Evolutionary conservation across 2,113 vertebrate genomes (phyloP).

Genomic region (Dascyllus trimaculatus): DNA sequence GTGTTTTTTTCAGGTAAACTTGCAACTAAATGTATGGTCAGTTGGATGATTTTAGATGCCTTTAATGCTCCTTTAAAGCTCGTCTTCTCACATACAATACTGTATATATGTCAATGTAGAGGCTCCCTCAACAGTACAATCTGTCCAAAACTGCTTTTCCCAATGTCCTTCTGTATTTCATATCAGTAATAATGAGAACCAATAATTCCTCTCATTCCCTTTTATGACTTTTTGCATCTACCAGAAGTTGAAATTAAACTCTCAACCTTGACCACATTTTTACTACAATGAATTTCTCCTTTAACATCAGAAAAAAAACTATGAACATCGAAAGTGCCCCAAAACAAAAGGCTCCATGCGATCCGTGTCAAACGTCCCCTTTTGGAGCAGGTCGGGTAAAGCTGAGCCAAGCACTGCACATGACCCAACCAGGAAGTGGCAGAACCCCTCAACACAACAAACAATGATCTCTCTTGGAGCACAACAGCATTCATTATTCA

Average conservation of each 20-base stretch:
- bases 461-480: constrained; percentile 64
- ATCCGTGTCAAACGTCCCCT: constrained; percentile 29
- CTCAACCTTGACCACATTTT: neutral
- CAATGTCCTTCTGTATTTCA: no score
- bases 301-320: neutral
- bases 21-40: no score
- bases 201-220: no score
- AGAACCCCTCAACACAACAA: constrained; percentile 54
- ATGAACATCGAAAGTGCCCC: constrained; percentile 14
- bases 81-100: no score
- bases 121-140: no score
- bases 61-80: no score
- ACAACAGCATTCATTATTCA: constrained; percentile 71
- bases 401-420: constrained; percentile 66
- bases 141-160: no score
- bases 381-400: constrained; percentile 25
- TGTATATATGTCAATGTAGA: no score
- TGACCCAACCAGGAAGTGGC: constrained; percentile 67
- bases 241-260: neutral
- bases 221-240: no score
- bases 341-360: constrained; percentile 45
- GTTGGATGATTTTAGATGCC: no score
- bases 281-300: neutral
- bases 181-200: no score
- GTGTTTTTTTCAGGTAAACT: no score